Conservation (phyloP, 2,113 vertebrate genomes). For the Cheilinus undulatus region DNA sequence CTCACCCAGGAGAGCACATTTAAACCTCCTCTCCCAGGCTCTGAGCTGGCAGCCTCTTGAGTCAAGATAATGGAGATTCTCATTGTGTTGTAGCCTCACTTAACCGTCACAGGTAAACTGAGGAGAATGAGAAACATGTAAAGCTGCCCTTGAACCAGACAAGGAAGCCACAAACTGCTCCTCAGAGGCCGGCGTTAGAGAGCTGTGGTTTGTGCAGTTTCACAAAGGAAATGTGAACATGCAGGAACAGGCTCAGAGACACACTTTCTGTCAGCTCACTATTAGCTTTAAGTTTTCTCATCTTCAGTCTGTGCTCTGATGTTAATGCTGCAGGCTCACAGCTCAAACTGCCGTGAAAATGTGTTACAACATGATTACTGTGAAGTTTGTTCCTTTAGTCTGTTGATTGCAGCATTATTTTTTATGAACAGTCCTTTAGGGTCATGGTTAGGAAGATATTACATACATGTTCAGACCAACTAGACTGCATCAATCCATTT, state of each 20-base stretch:
- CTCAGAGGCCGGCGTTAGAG: conserved; percentile 3
- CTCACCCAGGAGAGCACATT: background rate
- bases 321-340: too few relatives aligned
- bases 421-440: too few relatives aligned
- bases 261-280: background rate
- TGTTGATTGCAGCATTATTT: too few relatives aligned
- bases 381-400: too few relatives aligned
- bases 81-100: background rate
- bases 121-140: background rate
- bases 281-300: background rate
- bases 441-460: too few relatives aligned
- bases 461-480: too few relatives aligned
- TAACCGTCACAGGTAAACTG: conserved; percentile 18
- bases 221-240: conserved; percentile 31
- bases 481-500: too few relatives aligned
- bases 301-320: background rate
- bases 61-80: background rate
- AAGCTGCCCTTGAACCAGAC: conserved; percentile 16
- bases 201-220: conserved; percentile 32
- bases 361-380: too few relatives aligned
- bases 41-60: background rate
- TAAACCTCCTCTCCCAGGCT: background rate
- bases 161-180: conserved; percentile 6
- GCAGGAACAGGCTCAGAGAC: conserved; percentile 3
- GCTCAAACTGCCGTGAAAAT: too few relatives aligned